These are phyloP conservation scores for Sycophila sp. DNA, from an alignment of 1,140 invertebrate species.

Conservation along the genomic window DNA sequence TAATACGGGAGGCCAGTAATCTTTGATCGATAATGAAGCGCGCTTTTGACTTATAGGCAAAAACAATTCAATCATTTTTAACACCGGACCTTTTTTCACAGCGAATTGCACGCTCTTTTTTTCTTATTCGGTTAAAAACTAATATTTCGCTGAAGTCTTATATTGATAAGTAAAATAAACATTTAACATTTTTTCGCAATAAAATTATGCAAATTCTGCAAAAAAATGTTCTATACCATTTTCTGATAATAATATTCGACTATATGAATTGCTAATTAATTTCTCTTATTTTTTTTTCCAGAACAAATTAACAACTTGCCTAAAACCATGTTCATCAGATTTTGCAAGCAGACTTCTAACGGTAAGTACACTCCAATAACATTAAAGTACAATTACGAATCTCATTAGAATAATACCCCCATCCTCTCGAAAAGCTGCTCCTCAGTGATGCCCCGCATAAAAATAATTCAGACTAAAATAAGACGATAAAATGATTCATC, in stretches of 20 bases:
- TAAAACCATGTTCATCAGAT: constrained; percentile 47
- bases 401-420: too few species aligned
- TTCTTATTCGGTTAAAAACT: not conserved
- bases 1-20: not conserved
- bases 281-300: constrained; percentile 8
- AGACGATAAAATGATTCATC: too few species aligned
- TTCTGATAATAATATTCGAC: not conserved
- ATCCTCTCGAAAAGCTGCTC: too few species aligned
- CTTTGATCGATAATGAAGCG: not conserved
- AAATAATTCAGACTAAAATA: too few species aligned
- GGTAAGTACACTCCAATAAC: constrained; percentile 42
- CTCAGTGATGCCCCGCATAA: too few species aligned
- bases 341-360: constrained; percentile 48
- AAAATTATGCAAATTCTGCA: not conserved
- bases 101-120: not conserved
- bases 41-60: constrained; percentile 17
- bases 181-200: not conserved
- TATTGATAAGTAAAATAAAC: too few species aligned
- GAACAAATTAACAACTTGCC: not conserved
- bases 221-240: not conserved
- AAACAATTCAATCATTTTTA: too few species aligned
- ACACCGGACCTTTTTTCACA: constrained; percentile 20
- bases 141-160: too few species aligned
- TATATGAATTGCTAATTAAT: not conserved
- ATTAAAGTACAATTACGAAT: too few species aligned